Evolutionary conservation across 2,113 vertebrate genomes (phyloP), one percentile per base, ranked within the genome.

Genomic region (Zootoca vivipara): DNA sequence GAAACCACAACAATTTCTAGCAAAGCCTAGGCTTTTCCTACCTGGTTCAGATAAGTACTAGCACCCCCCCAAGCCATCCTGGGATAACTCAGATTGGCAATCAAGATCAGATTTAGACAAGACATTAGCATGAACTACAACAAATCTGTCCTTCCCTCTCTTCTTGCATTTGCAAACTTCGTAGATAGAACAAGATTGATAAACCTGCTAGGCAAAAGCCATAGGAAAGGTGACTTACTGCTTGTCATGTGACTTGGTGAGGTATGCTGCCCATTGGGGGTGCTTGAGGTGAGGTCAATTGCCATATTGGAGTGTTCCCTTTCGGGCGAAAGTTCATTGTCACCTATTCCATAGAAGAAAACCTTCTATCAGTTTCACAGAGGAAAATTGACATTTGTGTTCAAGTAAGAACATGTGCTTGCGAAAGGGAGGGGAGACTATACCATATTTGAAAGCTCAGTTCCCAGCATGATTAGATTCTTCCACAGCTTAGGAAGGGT

Each of bases 261-360:
- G 94, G 95, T 95, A 95, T 97, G 97, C 94, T 98, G 98, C 96
- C 98, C 98, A 94, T 99, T 99, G 95, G 98, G 97, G 95, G 98
- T 97, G 96, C 96, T 98, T 95, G 97, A 97, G 93, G 98, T 98
- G 96, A 98, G 97, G 96, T 98, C 98, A 92, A 97, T 98, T 95
- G 98, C 97, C 98, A 98, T 98, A 96, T 93, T 96, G 90, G 97
- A 97, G 96, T 98, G 98, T 92, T 99, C 98, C 96, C 98, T 98
- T 95, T 98, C 97, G 80, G 99, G 98, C 93, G 98, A 98, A 97
- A 98, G 97, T 95, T 98, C 97, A 96, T 98, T 98, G 96, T 99
- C 99, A 98, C 98, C 99, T 99, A 97, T 90, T 91, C 92, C 94
- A 96, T 89, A 97, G 58, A 20, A 94, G 96, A 96, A 82, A 92